Conservation (phyloP, 2,888 invertebrate species). For the Dinocampus coccinellae region DNA sequence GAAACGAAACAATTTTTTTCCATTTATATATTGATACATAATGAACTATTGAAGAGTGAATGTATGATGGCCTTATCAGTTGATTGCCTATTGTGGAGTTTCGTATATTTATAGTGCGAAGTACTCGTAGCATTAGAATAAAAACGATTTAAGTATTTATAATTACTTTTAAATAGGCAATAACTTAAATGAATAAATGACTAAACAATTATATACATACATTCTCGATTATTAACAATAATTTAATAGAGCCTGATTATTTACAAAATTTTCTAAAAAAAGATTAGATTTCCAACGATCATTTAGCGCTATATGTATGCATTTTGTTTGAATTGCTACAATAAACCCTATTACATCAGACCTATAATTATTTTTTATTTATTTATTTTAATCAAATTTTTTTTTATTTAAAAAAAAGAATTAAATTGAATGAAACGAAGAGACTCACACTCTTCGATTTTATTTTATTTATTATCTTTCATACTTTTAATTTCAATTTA, state of each 20-base stretch:
- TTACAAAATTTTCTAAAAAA: constrained; percentile 49
- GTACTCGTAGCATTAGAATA: neutral
- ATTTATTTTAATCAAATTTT: too few species aligned
- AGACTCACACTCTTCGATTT: constrained; percentile 11
- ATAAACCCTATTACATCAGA: constrained; percentile 26
- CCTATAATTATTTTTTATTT: constrained; percentile 14
- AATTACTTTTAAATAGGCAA: constrained; percentile 10
- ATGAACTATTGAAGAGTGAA: neutral
- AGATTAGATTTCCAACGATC: constrained; percentile 34
- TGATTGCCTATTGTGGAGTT: neutral
- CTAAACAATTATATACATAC: neutral
- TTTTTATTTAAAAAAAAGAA: constrained; percentile 13
- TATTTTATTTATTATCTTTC: neutral
- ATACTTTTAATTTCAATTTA: neutral
- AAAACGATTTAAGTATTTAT: neutral
- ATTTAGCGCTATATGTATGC: constrained; percentile 27
- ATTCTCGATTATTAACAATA: constrained; percentile 48
- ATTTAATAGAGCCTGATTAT: constrained; percentile 51
- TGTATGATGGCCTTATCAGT: neutral
- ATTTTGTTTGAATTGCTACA: constrained; percentile 21
- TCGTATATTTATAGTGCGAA: neutral
- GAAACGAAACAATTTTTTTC: neutral
- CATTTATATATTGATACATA: neutral
- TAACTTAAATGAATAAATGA: constrained; percentile 22
- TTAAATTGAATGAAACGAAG: constrained; percentile 26